These are phyloP conservation scores for Xestia rhomboidea DNA, from an alignment of 2,888 invertebrate species.

Conservation along the genomic window DNA sequence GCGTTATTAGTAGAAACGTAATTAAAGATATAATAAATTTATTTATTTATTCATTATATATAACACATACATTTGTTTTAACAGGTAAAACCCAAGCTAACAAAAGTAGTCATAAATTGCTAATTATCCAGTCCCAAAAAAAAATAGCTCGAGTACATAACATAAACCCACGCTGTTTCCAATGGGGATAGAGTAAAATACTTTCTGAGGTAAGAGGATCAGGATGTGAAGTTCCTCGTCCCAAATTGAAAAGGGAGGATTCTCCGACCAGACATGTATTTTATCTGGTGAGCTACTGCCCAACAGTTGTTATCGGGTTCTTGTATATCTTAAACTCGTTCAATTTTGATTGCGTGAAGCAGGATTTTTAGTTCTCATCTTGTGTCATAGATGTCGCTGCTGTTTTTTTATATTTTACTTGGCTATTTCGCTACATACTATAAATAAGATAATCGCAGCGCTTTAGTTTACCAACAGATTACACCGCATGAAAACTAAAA, in stretches of 20 bases:
- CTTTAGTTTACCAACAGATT: neutral
- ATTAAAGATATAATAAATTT: neutral
- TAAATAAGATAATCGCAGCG: neutral
- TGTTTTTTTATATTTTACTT: neutral
- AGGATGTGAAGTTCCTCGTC: no score
- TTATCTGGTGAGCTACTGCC: neutral
- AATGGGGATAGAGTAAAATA: neutral
- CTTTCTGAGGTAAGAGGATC: no score
- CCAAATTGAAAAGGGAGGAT: no score
- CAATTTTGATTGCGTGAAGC: neutral
- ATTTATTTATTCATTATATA: no score
- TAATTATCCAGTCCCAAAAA: no score
- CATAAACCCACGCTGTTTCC: neutral
- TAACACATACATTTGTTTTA: no score
- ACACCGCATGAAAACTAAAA: neutral
- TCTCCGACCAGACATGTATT: neutral
- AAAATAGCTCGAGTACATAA: neutral
- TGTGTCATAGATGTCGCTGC: neutral
- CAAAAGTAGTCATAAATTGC: no score
- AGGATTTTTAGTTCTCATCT: neutral
- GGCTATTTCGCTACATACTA: neutral
- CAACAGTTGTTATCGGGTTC: neutral
- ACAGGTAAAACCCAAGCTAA: no score
- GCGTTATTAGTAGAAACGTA: neutral
- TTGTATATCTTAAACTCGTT: neutral